Evolutionary conservation across 2,113 vertebrate species (phyloP).

Genomic region (Salvator merianae): DNA sequence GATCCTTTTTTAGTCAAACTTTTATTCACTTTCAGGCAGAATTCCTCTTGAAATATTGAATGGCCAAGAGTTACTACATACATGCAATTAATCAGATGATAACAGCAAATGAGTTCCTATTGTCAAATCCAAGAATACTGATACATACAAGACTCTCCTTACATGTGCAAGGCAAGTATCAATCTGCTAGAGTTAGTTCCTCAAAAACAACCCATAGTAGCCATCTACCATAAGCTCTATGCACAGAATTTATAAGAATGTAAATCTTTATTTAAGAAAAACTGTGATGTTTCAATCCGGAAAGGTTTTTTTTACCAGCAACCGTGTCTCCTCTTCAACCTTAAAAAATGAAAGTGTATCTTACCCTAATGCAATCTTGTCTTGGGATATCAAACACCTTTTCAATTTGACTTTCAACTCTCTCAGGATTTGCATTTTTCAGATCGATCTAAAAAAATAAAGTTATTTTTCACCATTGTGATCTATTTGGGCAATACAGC

Average conservation of each 20-base stretch:
- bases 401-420: constrained; percentile 92
- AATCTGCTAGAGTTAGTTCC: background rate
- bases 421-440: constrained; percentile 92
- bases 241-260: background rate
- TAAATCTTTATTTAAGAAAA: background rate
- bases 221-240: background rate
- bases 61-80: background rate
- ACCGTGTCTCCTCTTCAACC: background rate
- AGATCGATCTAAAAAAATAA: constrained; percentile 89
- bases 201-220: no score
- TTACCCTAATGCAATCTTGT: constrained; percentile 91
- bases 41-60: no score
- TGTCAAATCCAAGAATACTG: background rate
- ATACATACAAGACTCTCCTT: background rate
- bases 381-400: constrained; percentile 92
- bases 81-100: background rate
- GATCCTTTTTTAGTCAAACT: no score
- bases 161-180: background rate
- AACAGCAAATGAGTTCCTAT: background rate
- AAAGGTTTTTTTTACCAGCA: background rate
- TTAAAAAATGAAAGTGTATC: background rate
- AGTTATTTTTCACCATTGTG: background rate
- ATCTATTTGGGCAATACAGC: background rate
- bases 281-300: background rate
- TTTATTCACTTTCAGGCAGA: no score